phyloP scores from a whole-genome alignment of 2,888 invertebrate species.

The Chaetogeoica ovagalla region DNA sequence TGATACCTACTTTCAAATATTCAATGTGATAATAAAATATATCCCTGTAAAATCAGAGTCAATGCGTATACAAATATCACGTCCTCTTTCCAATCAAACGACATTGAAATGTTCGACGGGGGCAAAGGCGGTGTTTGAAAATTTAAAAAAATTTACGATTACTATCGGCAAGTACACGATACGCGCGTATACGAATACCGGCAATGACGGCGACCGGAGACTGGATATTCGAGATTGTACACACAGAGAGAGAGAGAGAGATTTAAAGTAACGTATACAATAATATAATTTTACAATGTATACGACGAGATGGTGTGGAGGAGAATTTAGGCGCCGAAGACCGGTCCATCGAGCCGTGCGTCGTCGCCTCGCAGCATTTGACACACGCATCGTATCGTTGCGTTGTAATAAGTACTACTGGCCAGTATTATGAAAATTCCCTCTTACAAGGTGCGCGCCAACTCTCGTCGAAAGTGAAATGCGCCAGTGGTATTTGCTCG shows the following conservation, averaged over 20 bases:
- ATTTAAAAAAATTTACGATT: no score
- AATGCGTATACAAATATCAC: no score
- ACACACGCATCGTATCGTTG: not conserved
- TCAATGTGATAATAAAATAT: no score
- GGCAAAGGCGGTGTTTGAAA: no score
- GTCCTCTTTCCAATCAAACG: no score
- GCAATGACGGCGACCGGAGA: no score
- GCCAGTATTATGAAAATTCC: conserved; percentile 6
- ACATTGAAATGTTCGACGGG: no score
- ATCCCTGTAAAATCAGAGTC: no score
- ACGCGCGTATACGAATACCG: no score
- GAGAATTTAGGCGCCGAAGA: conserved; percentile 42
- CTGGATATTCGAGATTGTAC: no score
- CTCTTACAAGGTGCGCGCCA: not conserved
- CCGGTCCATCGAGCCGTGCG: conserved; percentile 24
- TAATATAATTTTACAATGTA: not conserved
- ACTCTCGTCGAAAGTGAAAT: conserved; percentile 41
- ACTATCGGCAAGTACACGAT: no score
- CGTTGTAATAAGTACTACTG: not conserved
- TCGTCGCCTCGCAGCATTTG: not conserved
- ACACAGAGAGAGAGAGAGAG: not conserved
- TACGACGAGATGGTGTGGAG: not conserved
- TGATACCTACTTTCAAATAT: no score
- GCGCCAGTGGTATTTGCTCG: not conserved
- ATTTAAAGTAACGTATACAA: not conserved